Base-by-base conservation (phyloP, 2,888 invertebrate genomes). In the Phragmatobia fuliginosa region DNA sequence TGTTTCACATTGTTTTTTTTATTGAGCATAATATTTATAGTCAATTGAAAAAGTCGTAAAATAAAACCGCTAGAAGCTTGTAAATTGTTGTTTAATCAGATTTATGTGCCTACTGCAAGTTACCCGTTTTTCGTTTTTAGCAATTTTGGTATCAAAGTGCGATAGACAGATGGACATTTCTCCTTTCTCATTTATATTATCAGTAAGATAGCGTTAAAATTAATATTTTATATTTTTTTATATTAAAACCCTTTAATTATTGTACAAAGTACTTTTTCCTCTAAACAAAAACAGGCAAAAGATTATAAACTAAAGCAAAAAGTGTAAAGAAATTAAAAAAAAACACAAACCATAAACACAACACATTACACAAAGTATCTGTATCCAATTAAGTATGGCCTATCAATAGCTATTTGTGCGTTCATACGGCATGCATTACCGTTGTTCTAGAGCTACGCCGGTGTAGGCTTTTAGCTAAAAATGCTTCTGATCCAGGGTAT, bases 391-490 rank as follows among this genome's bases (percentile, higher is more conserved):
- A 85, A 76, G 74, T 73, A 77, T 75, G 66, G 77, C 79, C 83
- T 85, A 88, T 86, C 87, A 84, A 86, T 88, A 84, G 82, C 76
- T 73, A 80, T 78, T 83, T 82, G 85, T 41, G 52, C 68, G 68
- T 72, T 68, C 52, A 69, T 68, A 59, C 60, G 82, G 80, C 65
- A 77, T 81, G 65, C 74, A 70, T 74, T 80, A 82, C 78, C 78
- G 76, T 68, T 65, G 67, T 76, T 60, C 36, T 61, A 69, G 66
- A 60, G 67, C 58, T 18, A 41, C 25, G 65, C 21, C 66, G 73
- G 70, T 78, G 79, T 75, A 83, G 84, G 87, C 91, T 90, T 89
- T 91, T 89, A 91, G 88, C 86, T 87, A 86, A 87, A 87, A 87
- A 87, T 87, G 85, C 80, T 78, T 78, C 70, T 74, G 77, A 76